Conservation (phyloP, 1,140 invertebrate genomes). For the Stenopsyche tienmushanensis region DNA sequence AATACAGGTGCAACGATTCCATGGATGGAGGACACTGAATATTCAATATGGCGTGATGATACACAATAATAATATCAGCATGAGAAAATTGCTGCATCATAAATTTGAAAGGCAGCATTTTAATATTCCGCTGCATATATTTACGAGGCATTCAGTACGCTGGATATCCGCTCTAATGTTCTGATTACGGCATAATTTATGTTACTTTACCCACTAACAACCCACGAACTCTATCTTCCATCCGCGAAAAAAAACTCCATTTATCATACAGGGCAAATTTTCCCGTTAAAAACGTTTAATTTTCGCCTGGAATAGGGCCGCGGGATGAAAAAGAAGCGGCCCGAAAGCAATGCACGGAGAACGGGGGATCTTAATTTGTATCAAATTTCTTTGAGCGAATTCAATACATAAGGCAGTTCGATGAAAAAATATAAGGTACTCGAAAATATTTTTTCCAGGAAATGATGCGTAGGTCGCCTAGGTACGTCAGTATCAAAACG, state of each 20-base stretch:
- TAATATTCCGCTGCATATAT: conserved; percentile 24
- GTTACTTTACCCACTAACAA: neutral
- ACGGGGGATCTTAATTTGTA: too few relatives aligned
- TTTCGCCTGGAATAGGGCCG: neutral
- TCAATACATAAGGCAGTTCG: too few relatives aligned
- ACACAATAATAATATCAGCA: conserved; percentile 5
- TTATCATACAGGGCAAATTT: too few relatives aligned
- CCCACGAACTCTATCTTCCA: neutral
- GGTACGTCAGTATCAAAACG: too few relatives aligned
- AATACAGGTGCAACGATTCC: too few relatives aligned
- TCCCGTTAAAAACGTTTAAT: neutral
- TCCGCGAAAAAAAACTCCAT: neutral
- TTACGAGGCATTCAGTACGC: conserved; percentile 10
- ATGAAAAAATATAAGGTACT: too few relatives aligned
- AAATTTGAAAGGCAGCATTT: conserved; percentile 24
- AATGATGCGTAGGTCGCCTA: too few relatives aligned
- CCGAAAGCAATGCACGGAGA: too few relatives aligned
- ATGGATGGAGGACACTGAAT: neutral
- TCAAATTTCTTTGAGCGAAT: too few relatives aligned
- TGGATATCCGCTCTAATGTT: conserved; percentile 24
- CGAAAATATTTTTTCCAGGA: too few relatives aligned
- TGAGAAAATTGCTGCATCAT: conserved; percentile 10
- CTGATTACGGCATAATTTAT: conserved; percentile 21
- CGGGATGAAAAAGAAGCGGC: too few relatives aligned
- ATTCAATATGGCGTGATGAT: neutral